Evolutionary conservation across 2,797 vertebrate genomes (phyloP).

Genomic region (Florisuga fusca): DNA sequence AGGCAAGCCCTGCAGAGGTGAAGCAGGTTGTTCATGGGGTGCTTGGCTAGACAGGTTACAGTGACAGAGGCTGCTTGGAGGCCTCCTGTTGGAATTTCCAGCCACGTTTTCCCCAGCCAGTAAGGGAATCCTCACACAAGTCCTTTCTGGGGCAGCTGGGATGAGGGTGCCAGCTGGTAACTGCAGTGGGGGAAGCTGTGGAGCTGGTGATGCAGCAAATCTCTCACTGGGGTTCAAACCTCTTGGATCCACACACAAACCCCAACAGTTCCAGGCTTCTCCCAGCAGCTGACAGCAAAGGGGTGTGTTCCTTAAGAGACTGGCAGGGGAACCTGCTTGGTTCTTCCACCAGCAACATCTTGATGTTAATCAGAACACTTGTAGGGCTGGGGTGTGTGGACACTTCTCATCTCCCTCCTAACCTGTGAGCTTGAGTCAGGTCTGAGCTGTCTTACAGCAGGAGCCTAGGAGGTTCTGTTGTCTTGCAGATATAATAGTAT

Average conservation of each 20-base stretch:
- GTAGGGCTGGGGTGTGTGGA: background rate
- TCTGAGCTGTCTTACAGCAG: background rate
- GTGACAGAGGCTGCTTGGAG: background rate
- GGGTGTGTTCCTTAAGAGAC: background rate
- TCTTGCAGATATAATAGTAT: accelerated
- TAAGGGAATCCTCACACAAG: background rate
- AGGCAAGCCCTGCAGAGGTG: background rate
- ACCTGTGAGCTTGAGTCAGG: background rate
- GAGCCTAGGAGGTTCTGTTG: background rate
- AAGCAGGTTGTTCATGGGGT: background rate
- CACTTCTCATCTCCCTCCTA: background rate
- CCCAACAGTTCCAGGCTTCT: no score
- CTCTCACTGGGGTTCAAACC: background rate
- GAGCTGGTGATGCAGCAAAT: background rate
- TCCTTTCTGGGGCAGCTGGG: background rate
- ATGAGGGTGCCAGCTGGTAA: background rate
- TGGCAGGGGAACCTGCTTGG: background rate
- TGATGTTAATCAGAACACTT: background rate
- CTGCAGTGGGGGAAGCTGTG: background rate
- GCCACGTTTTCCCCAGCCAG: background rate
- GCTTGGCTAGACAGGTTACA: background rate
- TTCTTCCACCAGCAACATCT: no score
- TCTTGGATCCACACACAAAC: background rate
- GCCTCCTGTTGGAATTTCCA: accelerated
- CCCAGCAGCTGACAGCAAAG: accelerated